These are phyloP conservation scores for Planococcus citri DNA, from an alignment of 1,140 invertebrate species.

Conservation along the genomic window DNA sequence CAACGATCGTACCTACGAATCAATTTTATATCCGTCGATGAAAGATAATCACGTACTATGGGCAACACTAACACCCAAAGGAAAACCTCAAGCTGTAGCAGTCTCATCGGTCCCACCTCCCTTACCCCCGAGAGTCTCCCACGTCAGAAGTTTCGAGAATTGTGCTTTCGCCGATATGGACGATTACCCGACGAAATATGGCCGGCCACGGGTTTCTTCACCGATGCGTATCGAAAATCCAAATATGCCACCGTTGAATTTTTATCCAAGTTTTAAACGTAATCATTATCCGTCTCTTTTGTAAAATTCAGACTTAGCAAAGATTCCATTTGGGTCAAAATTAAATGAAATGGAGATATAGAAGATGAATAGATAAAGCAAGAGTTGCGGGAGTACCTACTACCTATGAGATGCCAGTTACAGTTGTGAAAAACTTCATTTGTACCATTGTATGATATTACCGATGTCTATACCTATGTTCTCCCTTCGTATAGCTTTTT, in stretches of 20 bases:
- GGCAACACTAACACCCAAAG: slow-evolving; percentile 67
- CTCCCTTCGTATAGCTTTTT: too few relatives aligned
- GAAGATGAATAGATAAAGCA: too few relatives aligned
- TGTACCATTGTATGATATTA: too few relatives aligned
- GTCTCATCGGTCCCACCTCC: not conserved
- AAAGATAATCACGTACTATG: slow-evolving; percentile 58
- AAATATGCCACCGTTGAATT: slow-evolving; percentile 59
- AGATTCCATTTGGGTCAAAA: too few relatives aligned
- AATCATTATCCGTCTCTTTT: slow-evolving; percentile 12
- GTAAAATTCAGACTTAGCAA: too few relatives aligned
- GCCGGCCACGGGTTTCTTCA: slow-evolving; percentile 49
- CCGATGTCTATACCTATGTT: too few relatives aligned
- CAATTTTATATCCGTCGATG: slow-evolving; percentile 39
- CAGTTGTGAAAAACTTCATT: too few relatives aligned
- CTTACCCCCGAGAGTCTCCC: slow-evolving; percentile 13
- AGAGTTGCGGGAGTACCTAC: too few relatives aligned
- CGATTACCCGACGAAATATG: slow-evolving; percentile 37
- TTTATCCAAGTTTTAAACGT: slow-evolving; percentile 40
- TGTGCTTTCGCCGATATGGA: slow-evolving; percentile 57
- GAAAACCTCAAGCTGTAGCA: slow-evolving; percentile 43
- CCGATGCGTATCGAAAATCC: slow-evolving; percentile 66
- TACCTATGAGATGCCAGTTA: too few relatives aligned
- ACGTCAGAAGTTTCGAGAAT: slow-evolving; percentile 47
- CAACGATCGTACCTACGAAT: slow-evolving; percentile 34
- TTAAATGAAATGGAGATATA: too few relatives aligned